Conservation (phyloP, 2,888 invertebrate genomes). For the Andrena bicolor region DNA sequence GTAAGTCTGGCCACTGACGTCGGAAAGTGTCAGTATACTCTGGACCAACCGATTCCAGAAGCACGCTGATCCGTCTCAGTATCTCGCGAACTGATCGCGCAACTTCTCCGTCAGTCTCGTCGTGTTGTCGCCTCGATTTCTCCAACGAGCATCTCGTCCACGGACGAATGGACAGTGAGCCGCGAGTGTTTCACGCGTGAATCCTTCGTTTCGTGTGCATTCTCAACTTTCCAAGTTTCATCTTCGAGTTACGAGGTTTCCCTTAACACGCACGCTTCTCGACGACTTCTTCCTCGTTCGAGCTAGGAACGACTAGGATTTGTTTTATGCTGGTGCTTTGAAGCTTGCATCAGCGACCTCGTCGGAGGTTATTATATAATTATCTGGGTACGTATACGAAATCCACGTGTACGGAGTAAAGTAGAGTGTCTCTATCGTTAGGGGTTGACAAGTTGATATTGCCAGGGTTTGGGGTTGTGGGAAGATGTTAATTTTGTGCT, state of each 20-base stretch:
- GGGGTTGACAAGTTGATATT: background rate
- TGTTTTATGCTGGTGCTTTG: slow-evolving; percentile 43
- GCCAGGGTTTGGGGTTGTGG: too few species aligned
- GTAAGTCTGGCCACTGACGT: slow-evolving; percentile 73
- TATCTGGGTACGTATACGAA: slow-evolving; percentile 47
- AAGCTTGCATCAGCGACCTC: slow-evolving; percentile 7
- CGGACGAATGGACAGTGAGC: slow-evolving; percentile 12
- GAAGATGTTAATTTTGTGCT: too few species aligned
- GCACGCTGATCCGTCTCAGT: slow-evolving; percentile 54
- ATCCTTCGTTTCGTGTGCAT: slow-evolving; percentile 9
- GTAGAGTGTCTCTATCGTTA: background rate
- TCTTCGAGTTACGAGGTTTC: background rate
- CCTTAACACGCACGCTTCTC: background rate
- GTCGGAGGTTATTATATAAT: slow-evolving; percentile 27
- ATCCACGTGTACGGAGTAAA: slow-evolving; percentile 1
- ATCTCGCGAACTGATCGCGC: slow-evolving; percentile 46
- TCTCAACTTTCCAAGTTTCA: background rate
- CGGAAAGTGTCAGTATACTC: slow-evolving; percentile 72
- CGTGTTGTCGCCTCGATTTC: background rate
- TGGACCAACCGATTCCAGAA: slow-evolving; percentile 72
- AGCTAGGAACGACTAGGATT: slow-evolving; percentile 23
- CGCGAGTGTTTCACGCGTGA: slow-evolving; percentile 40
- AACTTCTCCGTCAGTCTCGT: background rate
- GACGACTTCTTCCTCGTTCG: background rate
- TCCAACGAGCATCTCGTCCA: background rate